A percentile compares a stretch with the other conserved stretches of the same genome.
Evolutionary conservation across 1,140 invertebrate genomes (phyloP).

Genomic region (Macrobrachium rosenbergii): DNA sequence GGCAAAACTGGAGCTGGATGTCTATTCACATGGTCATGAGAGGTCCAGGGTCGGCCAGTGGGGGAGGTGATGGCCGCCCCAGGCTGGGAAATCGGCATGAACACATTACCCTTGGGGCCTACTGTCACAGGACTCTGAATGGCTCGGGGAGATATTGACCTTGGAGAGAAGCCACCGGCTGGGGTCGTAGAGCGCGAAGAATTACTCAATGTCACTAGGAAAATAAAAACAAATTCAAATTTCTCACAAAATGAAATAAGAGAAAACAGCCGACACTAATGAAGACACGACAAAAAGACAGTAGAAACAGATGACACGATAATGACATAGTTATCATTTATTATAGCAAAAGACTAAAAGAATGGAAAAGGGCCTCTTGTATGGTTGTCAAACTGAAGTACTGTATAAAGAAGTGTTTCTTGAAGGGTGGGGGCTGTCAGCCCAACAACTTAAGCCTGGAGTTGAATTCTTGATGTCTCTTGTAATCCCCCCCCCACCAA

Average conservation of each 20-base stretch:
- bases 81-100: conserved; percentile 86
- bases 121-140: conserved; percentile 76
- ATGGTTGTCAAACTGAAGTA: too few species aligned
- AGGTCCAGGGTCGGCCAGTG: conserved; percentile 51
- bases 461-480: too few species aligned
- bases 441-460: too few species aligned
- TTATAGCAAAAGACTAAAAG: too few species aligned
- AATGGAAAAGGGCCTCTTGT: too few species aligned
- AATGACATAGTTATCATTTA: too few species aligned
- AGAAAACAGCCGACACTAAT: not conserved
- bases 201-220: conserved; percentile 89
- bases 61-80: conserved; percentile 68
- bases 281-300: too few species aligned
- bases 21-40: conserved; percentile 51
- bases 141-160: conserved; percentile 70
- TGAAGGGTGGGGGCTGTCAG: too few species aligned
- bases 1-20: conserved; percentile 57
- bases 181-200: conserved; percentile 87
- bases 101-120: conserved; percentile 82
- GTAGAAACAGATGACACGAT: too few species aligned
- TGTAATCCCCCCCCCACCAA: too few species aligned
- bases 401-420: too few species aligned
- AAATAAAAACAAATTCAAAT: conserved; percentile 2
- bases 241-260: not conserved
- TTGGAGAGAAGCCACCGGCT: conserved; percentile 71